Base-by-base conservation (phyloP, 2,113 vertebrate genomes). In the Microcebus murinus region DNA sequence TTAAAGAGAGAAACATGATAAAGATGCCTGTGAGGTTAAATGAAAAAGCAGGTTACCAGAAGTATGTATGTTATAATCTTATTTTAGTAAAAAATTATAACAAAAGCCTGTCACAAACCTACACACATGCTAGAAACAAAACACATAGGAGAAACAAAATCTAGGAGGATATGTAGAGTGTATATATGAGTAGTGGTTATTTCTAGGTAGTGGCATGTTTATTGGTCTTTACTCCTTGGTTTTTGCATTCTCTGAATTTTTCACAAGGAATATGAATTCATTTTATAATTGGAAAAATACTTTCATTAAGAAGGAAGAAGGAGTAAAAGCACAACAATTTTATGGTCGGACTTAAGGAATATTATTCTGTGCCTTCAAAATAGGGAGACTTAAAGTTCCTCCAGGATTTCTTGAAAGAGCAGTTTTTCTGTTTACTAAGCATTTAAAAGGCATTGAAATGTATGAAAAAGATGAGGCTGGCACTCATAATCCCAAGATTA, bases 391-490 rank as follows among this genome's bases (percentile, higher is more conserved):
- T 80, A 31, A 87, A 94, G 39, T 87, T 97, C 25, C 94, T 97
- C 45, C 65, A 87, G 94, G 68, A 92, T 87, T 96, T 96, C 79
- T 96, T 97, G 61, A 96, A 96, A 96, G 94, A 97, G 42, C 68
- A 82, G 71, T 17, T 96, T 97, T 98, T 98, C 87, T 93, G 97
- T 98, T 98, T 98, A 97, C 84, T 96, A 91, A 95, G 17, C 91
- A 98, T 93, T 98, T 97, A 97, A 92, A 95, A 97, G 80, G 87
- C 61, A 86, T 0, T 96, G 93, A 97, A 81, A 98, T 97, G 98
- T 98, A 97, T 98, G 98, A 94, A 85, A 48, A 83, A 98, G 82
- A 91, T 91, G 14, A 97, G 74, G 81, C 91, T 63, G 95, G 93
- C 55, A 68, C 87, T 96, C 97, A 96, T 93, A 98, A 98, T 92